phyloP scores from a whole-genome alignment of 2,888 invertebrate species.

The Caenorhabditis panamensis region DNA sequence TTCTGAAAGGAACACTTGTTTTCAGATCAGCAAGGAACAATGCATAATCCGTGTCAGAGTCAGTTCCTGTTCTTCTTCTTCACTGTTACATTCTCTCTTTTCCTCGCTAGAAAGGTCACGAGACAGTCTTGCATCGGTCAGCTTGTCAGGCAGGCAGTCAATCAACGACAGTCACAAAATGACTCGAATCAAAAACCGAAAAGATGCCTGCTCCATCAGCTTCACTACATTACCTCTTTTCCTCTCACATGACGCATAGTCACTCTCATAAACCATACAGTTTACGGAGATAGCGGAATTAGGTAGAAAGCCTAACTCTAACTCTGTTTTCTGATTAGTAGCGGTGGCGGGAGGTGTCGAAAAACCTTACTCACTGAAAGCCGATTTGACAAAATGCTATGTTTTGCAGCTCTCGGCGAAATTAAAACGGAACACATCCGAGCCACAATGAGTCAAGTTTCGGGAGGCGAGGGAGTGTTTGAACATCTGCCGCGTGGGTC shows the following conservation, averaged over 20 bases:
- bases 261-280: neutral
- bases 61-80: neutral
- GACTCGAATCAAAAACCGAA: slow-evolving; percentile 46
- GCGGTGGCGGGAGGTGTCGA: neutral
- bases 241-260: slow-evolving; percentile 32
- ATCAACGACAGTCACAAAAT: slow-evolving; percentile 23
- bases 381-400: slow-evolving; percentile 1
- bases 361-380: slow-evolving; percentile 4
- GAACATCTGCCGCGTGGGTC: neutral
- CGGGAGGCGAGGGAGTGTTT: neutral
- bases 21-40: neutral
- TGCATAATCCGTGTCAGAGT: too few relatives aligned
- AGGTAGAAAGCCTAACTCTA: neutral
- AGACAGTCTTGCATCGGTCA: neutral
- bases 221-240: slow-evolving; percentile 21
- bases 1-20: neutral
- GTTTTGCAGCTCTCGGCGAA: neutral
- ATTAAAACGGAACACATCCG: slow-evolving; percentile 1
- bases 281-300: neutral
- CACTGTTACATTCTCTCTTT: too few relatives aligned
- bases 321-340: slow-evolving; percentile 8
- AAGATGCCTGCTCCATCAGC: slow-evolving; percentile 29
- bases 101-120: neutral
- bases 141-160: neutral
- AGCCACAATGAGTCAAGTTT: slow-evolving; percentile 5